These are phyloP conservation scores for Hoplodrina ambigua DNA, from an alignment of 2,888 invertebrate species.

Conservation along the genomic window DNA sequence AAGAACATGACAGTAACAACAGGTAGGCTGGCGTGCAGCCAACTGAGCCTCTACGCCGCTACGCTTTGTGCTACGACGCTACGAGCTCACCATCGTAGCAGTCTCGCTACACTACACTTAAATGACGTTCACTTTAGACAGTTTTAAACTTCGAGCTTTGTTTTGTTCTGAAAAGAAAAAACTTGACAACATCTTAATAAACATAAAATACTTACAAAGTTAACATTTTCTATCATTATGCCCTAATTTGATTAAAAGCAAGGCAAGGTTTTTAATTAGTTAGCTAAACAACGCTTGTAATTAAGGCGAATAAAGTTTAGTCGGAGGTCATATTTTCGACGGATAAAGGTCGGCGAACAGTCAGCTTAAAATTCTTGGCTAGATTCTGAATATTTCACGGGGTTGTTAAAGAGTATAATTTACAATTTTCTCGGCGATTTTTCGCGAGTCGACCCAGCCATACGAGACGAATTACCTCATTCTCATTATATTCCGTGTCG, in stretches of 20 bases:
- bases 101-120: slow-evolving; percentile 69
- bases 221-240: slow-evolving; percentile 54
- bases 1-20: slow-evolving; percentile 84
- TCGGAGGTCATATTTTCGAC: slow-evolving; percentile 55
- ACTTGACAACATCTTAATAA: slow-evolving; percentile 30
- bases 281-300: slow-evolving; percentile 59
- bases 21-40: slow-evolving; percentile 87
- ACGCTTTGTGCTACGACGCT: slow-evolving; percentile 77
- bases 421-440: slow-evolving; percentile 66
- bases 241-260: slow-evolving; percentile 58
- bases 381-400: slow-evolving; percentile 45
- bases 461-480: slow-evolving; percentile 77
- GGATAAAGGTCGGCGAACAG: slow-evolving; percentile 49
- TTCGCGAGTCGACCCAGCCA: slow-evolving; percentile 66
- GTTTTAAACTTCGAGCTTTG: slow-evolving; percentile 59
- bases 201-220: slow-evolving; percentile 45
- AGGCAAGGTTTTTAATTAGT: slow-evolving; percentile 57
- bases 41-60: slow-evolving; percentile 76
- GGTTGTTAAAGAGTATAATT: slow-evolving; percentile 46
- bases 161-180: slow-evolving; percentile 48
- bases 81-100: slow-evolving; percentile 75
- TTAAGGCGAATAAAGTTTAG: slow-evolving; percentile 61
- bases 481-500: slow-evolving; percentile 81
- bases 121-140: slow-evolving; percentile 71
- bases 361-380: slow-evolving; percentile 50